Percentiles rank a stretch among this genome's conserved stretches.
Conservation (phyloP, 2,113 vertebrate species). For the Aplodontia rufa region DNA sequence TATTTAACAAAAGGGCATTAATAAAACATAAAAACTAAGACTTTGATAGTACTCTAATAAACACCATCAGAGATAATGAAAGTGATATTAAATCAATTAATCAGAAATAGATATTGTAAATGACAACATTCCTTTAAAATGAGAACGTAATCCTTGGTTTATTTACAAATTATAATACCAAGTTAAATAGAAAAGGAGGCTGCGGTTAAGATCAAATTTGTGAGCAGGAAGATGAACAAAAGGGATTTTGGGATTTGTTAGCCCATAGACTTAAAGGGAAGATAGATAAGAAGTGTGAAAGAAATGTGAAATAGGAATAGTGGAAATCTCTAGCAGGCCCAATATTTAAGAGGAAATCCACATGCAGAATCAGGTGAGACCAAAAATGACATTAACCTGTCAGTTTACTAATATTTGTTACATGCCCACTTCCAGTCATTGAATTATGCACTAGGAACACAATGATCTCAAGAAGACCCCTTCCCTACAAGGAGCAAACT, state of each 20-base stretch:
- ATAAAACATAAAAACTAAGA: background rate
- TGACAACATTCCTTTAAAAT: background rate
- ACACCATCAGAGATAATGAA: background rate
- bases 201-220: background rate
- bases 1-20: background rate
- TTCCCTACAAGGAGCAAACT: background rate
- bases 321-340: background rate
- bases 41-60: background rate
- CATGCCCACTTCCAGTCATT: background rate
- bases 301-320: background rate
- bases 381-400: background rate
- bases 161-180: background rate
- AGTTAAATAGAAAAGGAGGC: background rate
- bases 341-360: background rate
- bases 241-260: background rate
- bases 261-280: background rate
- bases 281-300: background rate
- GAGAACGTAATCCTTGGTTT: background rate
- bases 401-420: background rate
- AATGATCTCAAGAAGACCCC: background rate
- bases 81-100: background rate
- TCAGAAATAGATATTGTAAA: background rate
- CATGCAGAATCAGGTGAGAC: background rate
- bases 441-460: background rate
- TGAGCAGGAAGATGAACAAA: background rate